Percentiles rank a stretch among this genome's conserved stretches.
These are phyloP conservation scores for Atractosteus spatula DNA, from an alignment of 2,113 vertebrate species.

Conservation along the genomic window DNA sequence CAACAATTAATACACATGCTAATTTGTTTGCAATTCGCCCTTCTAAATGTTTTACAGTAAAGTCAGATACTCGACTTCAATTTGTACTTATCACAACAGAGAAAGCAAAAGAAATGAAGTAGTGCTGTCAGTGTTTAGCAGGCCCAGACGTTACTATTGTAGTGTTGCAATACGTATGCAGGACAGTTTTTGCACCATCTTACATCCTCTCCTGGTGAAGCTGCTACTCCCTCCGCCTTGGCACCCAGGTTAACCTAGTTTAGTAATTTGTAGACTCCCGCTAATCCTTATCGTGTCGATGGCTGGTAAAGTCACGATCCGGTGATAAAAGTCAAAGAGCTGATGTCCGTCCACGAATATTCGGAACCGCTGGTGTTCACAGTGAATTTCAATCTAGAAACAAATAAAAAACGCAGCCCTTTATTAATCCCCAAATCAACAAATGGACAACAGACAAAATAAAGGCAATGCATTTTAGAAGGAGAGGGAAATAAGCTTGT, in stretches of 20 bases:
- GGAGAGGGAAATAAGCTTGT: no score
- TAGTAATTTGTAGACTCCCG: slow-evolving; percentile 94
- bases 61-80: slow-evolving; percentile 19
- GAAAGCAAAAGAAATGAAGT: background rate
- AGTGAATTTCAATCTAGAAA: slow-evolving; percentile 92
- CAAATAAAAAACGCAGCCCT: slow-evolving; percentile 37
- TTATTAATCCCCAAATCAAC: background rate
- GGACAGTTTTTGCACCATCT: background rate
- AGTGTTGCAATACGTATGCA: slow-evolving; percentile 29
- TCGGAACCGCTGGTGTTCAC: slow-evolving; percentile 95
- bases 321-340: slow-evolving; percentile 99
- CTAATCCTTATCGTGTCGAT: slow-evolving; percentile 95
- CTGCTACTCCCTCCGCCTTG: background rate
- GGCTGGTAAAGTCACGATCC: slow-evolving; percentile 84
- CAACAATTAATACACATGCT: slow-evolving; percentile 33
- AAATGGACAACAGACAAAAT: background rate
- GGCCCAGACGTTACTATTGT: slow-evolving; percentile 8
- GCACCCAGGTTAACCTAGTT: slow-evolving; percentile 78
- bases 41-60: slow-evolving; percentile 13
- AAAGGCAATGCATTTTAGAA: no score
- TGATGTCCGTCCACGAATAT: slow-evolving; percentile 97
- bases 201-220: background rate
- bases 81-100: slow-evolving; percentile 19
- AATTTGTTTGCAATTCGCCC: background rate
- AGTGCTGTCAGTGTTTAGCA: slow-evolving; percentile 27